Evolutionary conservation across 2,113 vertebrate species (phyloP), one percentile per base, ranked within the genome.

Genomic region (cat (Felis catus)): DNA sequence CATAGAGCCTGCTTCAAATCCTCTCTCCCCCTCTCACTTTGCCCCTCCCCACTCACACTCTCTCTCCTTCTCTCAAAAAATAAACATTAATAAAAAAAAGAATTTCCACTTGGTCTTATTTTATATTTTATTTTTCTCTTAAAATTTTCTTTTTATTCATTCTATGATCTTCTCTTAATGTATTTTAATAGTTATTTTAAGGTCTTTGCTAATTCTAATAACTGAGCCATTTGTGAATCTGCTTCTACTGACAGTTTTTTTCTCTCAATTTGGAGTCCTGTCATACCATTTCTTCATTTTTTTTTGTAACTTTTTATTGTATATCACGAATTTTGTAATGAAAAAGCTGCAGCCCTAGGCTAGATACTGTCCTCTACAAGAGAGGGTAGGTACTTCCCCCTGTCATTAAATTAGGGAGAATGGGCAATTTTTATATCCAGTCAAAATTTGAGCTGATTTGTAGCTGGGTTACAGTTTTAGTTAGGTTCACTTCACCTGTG

Each of bases 171-270:
- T 11, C 27, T 81, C 33, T 51, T 82, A 61, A 86, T 45, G 16
- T 82, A 58, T 82, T 66, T 82, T 76, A 61, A n/a, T n/a, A 84
- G 58, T 58, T 81, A 25, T 91, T 86, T 86, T 81, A 86, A 89
- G 41, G 45, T 33, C 53, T 91, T 86, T 33, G 10, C 6, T 66
- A 27, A 51, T 81, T 94, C 33, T 16, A 58, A 25, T 68, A n/a
- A 41, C 19, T 70, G 68, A 76, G 15, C 53, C 45, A 48, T 86
- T 94, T 19, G 3, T 33, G 14, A 45, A 11, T 61, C 33, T 88
- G 79, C 11, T 39, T 19, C 33, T 45, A 63, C 7, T 41, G 36
- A 27, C 31, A 48, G 65, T 5, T 85, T 39, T 55, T 91, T 55
- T 66, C 29, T 65, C 23, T 51, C 29, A 51, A 23, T 39, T 66